phyloP scores from a whole-genome alignment of 2,888 invertebrate species.

The Criorhina ranunculi region DNA sequence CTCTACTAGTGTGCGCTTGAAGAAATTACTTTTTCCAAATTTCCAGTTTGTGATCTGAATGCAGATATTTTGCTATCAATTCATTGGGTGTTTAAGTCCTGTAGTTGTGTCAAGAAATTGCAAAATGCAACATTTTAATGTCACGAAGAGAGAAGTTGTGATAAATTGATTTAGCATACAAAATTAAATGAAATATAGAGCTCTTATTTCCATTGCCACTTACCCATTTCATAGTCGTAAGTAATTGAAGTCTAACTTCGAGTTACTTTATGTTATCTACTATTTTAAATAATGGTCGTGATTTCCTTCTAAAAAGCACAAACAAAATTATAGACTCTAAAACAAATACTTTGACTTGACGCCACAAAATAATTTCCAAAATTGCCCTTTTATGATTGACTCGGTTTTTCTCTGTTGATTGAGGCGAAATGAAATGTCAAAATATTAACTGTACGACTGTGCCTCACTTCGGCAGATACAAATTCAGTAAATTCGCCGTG shows the following conservation, averaged over 20 bases:
- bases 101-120: constrained; percentile 64
- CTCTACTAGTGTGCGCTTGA: constrained; percentile 44
- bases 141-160: constrained; percentile 57
- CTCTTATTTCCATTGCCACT: constrained; percentile 26
- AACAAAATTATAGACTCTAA: constrained; percentile 38
- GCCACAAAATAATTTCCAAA: constrained; percentile 61
- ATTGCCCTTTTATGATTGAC: constrained; percentile 28
- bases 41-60: constrained; percentile 63
- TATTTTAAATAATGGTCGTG: background rate
- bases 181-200: constrained; percentile 39
- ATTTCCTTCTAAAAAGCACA: constrained; percentile 37
- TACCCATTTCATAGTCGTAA: constrained; percentile 69
- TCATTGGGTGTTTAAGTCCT: constrained; percentile 64
- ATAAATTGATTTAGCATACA: constrained; percentile 44
- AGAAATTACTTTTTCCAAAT: constrained; percentile 47
- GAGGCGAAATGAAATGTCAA: constrained; percentile 60
- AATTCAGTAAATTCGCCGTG: constrained; percentile 12
- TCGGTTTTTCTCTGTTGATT: constrained; percentile 58
- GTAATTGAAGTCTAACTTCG: background rate
- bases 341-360: constrained; percentile 57
- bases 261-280: constrained; percentile 5
- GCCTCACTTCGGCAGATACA: constrained; percentile 13
- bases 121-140: constrained; percentile 71
- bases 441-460: background rate
- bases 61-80: constrained; percentile 71